These are phyloP conservation scores for Drosophila serrata DNA, from an alignment of 1,140 invertebrate species.

Conservation along the genomic window DNA sequence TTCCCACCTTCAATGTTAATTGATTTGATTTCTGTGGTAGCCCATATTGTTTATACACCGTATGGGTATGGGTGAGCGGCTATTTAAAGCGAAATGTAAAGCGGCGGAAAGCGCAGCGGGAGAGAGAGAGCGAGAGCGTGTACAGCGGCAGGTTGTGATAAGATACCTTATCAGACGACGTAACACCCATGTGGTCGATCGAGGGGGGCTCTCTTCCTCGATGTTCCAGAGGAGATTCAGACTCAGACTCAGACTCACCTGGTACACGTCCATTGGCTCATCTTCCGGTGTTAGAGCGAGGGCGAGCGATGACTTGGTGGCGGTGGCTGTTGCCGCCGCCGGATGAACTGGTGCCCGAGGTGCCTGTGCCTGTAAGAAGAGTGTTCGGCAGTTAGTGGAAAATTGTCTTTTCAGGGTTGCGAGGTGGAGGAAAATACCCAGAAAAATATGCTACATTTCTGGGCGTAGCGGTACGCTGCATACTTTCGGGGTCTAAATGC, in stretches of 20 bases:
- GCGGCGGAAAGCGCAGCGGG: conserved; percentile 45
- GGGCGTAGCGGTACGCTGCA: conserved; percentile 43
- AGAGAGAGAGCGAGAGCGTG: neutral
- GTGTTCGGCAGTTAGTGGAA: conserved; percentile 2
- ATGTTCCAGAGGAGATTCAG: neutral
- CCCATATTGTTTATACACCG: conserved; percentile 66
- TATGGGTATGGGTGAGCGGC: conserved; percentile 47
- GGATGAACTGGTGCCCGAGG: conserved; percentile 83
- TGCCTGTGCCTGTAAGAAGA: conserved; percentile 71
- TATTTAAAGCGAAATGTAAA: conserved; percentile 74
- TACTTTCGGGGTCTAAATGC: conserved; percentile 58
- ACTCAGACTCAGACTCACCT: conserved; percentile 61
- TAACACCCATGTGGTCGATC: conserved; percentile 70
- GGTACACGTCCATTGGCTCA: conserved; percentile 85
- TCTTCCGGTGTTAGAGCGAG: conserved; percentile 86
- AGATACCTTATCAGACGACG: conserved; percentile 81
- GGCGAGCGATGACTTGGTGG: conserved; percentile 85
- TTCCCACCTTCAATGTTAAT: conserved; percentile 84
- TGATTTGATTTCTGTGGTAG: conserved; percentile 80
- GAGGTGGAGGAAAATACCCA: neutral
- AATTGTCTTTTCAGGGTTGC: conserved; percentile 1
- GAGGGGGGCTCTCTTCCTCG: neutral
- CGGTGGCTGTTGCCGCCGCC: conserved; percentile 74
- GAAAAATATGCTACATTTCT: conserved; percentile 63
- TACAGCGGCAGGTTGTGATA: conserved; percentile 37